Evolutionary conservation across 2,888 invertebrate genomes (phyloP).

Genomic region (Chironomus tentans): DNA sequence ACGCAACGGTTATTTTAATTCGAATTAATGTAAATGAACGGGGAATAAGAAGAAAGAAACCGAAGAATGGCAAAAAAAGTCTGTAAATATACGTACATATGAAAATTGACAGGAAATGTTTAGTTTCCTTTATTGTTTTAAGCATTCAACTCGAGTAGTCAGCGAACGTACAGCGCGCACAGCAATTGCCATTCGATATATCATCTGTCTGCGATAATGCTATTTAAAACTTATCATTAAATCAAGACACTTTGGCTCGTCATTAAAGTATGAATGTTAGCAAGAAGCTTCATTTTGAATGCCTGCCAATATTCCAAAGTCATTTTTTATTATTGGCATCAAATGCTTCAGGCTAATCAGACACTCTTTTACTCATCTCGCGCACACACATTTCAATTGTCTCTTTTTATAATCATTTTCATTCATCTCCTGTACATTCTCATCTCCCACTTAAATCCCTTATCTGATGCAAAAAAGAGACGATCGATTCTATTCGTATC

Average conservation of each 20-base stretch:
- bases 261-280: neutral
- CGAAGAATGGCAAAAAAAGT: neutral
- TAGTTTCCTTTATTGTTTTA: slow-evolving; percentile 20
- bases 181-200: neutral
- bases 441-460: neutral
- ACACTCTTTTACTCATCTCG: neutral
- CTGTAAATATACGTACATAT: neutral
- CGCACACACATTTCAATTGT: slow-evolving; percentile 1
- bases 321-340: neutral
- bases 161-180: neutral
- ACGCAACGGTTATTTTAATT: neutral
- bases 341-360: neutral
- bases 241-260: neutral
- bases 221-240: slow-evolving; percentile 3
- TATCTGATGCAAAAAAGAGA: neutral
- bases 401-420: neutral
- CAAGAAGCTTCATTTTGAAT: neutral
- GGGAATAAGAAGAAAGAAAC: neutral
- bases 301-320: neutral
- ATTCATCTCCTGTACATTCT: neutral
- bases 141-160: neutral
- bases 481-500: neutral
- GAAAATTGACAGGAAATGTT: slow-evolving; percentile 25
- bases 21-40: no score
- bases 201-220: neutral